Conservation (phyloP, 2,113 vertebrate genomes). For the Lanius collurio region DNA sequence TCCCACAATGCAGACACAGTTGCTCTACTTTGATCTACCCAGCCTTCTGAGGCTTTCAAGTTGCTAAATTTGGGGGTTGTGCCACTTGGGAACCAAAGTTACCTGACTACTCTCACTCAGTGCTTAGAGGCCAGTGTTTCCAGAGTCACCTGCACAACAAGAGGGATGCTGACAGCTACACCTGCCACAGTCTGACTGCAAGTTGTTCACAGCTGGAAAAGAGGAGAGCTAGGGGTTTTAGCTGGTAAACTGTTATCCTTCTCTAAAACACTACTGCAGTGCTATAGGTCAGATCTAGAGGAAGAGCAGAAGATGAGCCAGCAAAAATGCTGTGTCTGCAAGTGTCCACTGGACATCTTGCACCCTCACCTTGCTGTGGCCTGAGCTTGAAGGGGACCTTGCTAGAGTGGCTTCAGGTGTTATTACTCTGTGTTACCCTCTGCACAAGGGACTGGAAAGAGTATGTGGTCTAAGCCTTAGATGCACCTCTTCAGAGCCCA, state of each 20-base stretch:
- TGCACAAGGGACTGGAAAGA: not conserved
- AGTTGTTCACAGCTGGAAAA: not conserved
- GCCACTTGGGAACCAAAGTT: not conserved
- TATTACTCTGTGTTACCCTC: not conserved
- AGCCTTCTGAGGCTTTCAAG: not conserved
- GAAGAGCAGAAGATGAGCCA: not conserved
- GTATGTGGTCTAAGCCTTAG: not conserved
- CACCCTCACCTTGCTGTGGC: not conserved
- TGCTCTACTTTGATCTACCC: not conserved
- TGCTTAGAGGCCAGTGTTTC: not conserved
- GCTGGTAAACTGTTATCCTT: not conserved
- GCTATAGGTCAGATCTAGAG: not conserved
- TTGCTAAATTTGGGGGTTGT: not conserved
- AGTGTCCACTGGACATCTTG: accelerated
- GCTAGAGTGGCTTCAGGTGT: not conserved
- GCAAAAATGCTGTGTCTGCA: not conserved
- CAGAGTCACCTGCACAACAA: not conserved
- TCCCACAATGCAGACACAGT: not conserved
- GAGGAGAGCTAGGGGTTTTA: not conserved
- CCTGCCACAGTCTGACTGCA: not conserved
- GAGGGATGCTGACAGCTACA: not conserved
- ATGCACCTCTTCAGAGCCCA: not conserved
- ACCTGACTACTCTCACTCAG: not conserved
- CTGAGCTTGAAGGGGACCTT: not conserved
- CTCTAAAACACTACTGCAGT: not conserved